Conservation (phyloP, 2,113 vertebrate genomes). For the Silurus asotus region DNA sequence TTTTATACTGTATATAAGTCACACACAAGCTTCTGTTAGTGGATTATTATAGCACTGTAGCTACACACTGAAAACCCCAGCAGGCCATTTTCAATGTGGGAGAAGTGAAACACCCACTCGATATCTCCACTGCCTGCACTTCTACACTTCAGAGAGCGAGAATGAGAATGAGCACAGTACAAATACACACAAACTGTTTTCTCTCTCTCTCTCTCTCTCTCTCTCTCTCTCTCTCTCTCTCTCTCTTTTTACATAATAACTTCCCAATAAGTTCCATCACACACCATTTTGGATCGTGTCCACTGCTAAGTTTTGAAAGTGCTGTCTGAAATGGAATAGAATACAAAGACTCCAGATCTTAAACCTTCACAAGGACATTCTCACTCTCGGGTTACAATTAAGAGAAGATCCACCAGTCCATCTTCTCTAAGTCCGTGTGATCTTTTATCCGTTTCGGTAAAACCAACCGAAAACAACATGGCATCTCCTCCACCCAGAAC, state of each 20-base stretch:
- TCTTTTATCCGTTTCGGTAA: background rate
- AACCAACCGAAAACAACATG: background rate
- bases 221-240: background rate
- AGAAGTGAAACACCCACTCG: conserved; percentile 34
- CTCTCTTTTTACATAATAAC: background rate
- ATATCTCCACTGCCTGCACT: conserved; percentile 12
- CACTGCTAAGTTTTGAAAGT: background rate
- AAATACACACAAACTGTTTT: background rate
- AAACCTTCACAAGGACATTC: background rate
- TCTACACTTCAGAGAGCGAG: background rate
- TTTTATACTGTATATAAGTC: no score
- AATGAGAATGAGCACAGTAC: background rate
- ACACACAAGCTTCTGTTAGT: no score
- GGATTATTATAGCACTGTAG: no score
- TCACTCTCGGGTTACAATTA: background rate
- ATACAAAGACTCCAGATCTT: background rate
- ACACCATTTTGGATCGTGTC: background rate
- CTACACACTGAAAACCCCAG: conserved; percentile 27
- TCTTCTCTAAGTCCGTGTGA: background rate
- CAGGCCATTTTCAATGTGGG: conserved; percentile 38
- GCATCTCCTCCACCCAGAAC: no score
- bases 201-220: background rate
- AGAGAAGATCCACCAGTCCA: background rate
- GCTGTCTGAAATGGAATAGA: background rate
- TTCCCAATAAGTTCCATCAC: background rate